phyloP scores from a whole-genome alignment of 2,113 vertebrate species.

The Lepidothrix coronata region DNA sequence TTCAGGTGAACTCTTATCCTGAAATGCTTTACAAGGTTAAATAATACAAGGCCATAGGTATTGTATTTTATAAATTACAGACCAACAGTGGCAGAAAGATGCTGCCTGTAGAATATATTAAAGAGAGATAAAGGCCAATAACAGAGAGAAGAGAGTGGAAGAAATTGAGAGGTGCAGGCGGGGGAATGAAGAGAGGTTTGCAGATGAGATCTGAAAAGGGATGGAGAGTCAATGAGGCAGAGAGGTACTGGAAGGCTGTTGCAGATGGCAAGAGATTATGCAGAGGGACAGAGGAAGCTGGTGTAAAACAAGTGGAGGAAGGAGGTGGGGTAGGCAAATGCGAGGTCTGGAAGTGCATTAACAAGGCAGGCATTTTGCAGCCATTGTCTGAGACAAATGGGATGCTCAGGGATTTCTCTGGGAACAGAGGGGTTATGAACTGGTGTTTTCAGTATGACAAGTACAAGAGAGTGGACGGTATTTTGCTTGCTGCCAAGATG shows the following conservation, averaged over 20 bases:
- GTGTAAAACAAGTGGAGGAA: neutral
- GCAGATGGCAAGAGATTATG: neutral
- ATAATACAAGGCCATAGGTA: neutral
- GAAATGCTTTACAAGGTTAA: constrained; percentile 6
- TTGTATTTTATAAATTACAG: neutral
- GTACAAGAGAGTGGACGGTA: neutral
- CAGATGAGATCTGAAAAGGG: neutral
- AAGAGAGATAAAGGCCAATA: neutral
- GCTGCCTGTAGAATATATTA: neutral
- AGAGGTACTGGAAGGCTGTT: neutral
- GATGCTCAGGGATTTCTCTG: neutral
- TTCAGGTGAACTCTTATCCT: neutral
- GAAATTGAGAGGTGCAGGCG: neutral
- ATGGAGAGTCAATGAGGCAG: neutral
- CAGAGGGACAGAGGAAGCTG: neutral
- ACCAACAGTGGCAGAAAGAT: neutral
- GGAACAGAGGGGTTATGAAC: neutral
- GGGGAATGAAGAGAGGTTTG: neutral
- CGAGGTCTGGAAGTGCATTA: neutral
- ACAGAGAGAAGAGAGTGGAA: neutral
- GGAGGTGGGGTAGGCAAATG: neutral
- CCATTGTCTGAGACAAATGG: neutral
- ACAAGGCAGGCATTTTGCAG: neutral
- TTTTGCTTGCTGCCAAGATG: neutral
- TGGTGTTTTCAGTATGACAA: neutral